phyloP scores from a whole-genome alignment of 2,888 invertebrate species.

The Laothoe populi region DNA sequence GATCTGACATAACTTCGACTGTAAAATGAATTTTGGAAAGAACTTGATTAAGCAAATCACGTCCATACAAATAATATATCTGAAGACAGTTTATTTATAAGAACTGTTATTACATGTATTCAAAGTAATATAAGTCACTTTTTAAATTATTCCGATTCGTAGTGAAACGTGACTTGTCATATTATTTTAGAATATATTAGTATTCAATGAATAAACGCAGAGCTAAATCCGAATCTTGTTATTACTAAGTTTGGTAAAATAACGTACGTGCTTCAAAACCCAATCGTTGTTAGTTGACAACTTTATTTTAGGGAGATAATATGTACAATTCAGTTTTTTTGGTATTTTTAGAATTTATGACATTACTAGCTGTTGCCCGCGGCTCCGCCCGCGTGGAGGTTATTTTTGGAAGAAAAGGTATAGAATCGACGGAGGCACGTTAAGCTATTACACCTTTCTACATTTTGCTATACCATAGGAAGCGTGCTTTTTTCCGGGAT shows the following conservation, averaged over 20 bases:
- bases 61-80: too few relatives aligned
- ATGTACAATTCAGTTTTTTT: background rate
- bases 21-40: too few relatives aligned
- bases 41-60: too few relatives aligned
- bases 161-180: background rate
- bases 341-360: too few relatives aligned
- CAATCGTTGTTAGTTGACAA: conserved; percentile 13
- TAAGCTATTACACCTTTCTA: too few relatives aligned
- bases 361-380: too few relatives aligned
- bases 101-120: background rate
- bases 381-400: too few relatives aligned
- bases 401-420: too few relatives aligned
- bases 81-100: background rate
- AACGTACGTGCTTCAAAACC: conserved; percentile 17
- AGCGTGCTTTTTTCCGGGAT: too few relatives aligned
- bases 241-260: conserved; percentile 2
- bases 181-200: background rate
- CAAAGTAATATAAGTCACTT: background rate
- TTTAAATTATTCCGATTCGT: background rate
- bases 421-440: too few relatives aligned
- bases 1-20: too few relatives aligned
- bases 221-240: background rate
- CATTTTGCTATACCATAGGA: too few relatives aligned
- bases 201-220: background rate
- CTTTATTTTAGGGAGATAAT: background rate